Evolutionary conservation across 1,140 invertebrate species (phyloP).

Genomic region (Hyles vespertilio): DNA sequence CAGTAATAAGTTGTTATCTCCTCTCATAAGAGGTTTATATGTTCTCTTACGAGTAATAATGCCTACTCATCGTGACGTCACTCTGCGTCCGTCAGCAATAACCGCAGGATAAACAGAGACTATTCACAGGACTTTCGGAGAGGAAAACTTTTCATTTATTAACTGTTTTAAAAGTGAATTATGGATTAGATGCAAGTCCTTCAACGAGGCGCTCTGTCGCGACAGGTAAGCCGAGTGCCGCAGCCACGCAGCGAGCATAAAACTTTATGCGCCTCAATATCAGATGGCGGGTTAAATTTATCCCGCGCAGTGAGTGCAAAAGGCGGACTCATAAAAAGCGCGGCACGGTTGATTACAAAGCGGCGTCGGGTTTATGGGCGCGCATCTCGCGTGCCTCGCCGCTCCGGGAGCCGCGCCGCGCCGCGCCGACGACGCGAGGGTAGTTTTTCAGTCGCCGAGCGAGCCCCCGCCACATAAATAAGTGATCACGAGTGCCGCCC

Average conservation of each 20-base stretch:
- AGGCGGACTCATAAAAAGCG: slow-evolving; percentile 64
- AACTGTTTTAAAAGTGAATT: too few relatives aligned
- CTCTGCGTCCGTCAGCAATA: too few relatives aligned
- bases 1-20: too few relatives aligned
- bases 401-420: slow-evolving; percentile 18
- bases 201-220: not conserved
- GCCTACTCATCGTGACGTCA: too few relatives aligned
- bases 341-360: slow-evolving; percentile 66
- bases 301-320: slow-evolving; percentile 50
- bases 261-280: slow-evolving; percentile 35
- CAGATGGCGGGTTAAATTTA: slow-evolving; percentile 60
- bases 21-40: too few relatives aligned
- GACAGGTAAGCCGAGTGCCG: slow-evolving; percentile 5
- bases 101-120: too few relatives aligned
- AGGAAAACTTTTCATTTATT: too few relatives aligned
- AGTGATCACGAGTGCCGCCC: slow-evolving; percentile 42
- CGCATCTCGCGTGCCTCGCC: slow-evolving; percentile 28
- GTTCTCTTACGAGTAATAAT: too few relatives aligned
- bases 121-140: too few relatives aligned
- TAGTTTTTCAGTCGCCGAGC: slow-evolving; percentile 62
- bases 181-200: too few relatives aligned
- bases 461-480: slow-evolving; percentile 60
- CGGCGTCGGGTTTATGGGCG: slow-evolving; percentile 50
- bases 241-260: not conserved
- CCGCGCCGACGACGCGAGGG: slow-evolving; percentile 37